phyloP scores from a whole-genome alignment of 2,113 vertebrate species.

The Henicopernis longicauda region DNA sequence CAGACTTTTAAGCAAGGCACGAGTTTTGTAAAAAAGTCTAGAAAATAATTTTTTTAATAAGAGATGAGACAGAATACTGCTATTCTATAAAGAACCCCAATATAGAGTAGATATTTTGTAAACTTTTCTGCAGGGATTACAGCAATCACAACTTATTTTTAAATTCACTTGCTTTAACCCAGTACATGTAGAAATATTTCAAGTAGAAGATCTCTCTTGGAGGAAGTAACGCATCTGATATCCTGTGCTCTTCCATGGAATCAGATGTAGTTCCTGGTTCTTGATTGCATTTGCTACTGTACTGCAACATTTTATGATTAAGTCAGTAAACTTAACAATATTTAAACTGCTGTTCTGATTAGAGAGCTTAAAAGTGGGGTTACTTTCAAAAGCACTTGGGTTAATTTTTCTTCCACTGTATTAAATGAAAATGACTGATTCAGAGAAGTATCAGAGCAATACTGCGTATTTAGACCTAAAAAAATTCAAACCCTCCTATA shows the following conservation, averaged over 20 bases:
- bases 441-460: background rate
- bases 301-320: constrained; percentile 55
- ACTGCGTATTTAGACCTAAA: background rate
- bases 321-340: constrained; percentile 48
- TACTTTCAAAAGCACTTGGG: constrained; percentile 18
- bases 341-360: constrained; percentile 43
- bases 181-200: background rate
- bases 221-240: background rate
- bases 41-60: background rate
- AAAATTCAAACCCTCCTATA: background rate
- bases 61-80: background rate
- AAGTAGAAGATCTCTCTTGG: background rate
- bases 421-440: background rate
- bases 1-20: background rate
- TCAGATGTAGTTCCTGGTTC: background rate
- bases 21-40: background rate
- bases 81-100: background rate
- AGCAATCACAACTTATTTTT: background rate
- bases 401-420: constrained; percentile 1
- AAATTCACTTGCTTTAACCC: background rate
- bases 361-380: background rate
- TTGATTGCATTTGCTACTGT: constrained; percentile 38
- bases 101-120: background rate
- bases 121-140: background rate
- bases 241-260: background rate